Percentiles rank a stretch among this genome's conserved stretches.
These are phyloP conservation scores for Eupithecia subumbrata DNA, from an alignment of 2,888 invertebrate species.

Conservation along the genomic window DNA sequence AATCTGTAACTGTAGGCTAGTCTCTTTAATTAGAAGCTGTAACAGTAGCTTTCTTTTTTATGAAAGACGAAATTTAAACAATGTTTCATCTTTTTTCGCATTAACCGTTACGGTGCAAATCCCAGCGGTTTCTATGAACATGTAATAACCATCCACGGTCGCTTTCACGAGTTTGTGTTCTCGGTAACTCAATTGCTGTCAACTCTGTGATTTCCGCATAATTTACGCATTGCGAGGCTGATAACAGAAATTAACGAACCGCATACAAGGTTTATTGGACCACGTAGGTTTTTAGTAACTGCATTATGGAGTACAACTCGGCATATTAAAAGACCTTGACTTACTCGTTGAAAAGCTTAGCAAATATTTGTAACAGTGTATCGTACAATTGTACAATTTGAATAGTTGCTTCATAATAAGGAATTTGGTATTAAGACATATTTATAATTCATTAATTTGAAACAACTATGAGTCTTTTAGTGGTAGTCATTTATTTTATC, in stretches of 20 bases:
- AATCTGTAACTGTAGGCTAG: constrained; percentile 39
- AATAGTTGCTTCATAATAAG: background rate
- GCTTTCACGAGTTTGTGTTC: constrained; percentile 64
- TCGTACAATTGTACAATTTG: background rate
- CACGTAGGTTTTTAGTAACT: constrained; percentile 5
- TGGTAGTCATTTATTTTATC: background rate
- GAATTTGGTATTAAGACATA: background rate
- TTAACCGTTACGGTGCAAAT: constrained; percentile 53
- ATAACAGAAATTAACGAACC: constrained; percentile 31
- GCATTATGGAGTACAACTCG: background rate
- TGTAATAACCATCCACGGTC: constrained; percentile 53
- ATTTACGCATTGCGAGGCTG: constrained; percentile 38
- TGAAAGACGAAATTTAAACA: constrained; percentile 38
- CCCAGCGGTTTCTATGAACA: constrained; percentile 60
- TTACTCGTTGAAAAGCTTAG: background rate
- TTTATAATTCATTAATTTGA: background rate
- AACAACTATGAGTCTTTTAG: background rate
- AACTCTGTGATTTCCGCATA: constrained; percentile 48
- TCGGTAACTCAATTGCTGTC: constrained; percentile 53
- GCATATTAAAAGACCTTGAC: constrained; percentile 7
- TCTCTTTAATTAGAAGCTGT: constrained; percentile 32
- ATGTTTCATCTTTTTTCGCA: constrained; percentile 34
- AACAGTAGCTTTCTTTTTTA: constrained; percentile 38
- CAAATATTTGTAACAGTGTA: background rate
- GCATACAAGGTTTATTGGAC: constrained; percentile 16